Conservation (phyloP, 2,888 invertebrate genomes). For the Amorpha juglandis region DNA sequence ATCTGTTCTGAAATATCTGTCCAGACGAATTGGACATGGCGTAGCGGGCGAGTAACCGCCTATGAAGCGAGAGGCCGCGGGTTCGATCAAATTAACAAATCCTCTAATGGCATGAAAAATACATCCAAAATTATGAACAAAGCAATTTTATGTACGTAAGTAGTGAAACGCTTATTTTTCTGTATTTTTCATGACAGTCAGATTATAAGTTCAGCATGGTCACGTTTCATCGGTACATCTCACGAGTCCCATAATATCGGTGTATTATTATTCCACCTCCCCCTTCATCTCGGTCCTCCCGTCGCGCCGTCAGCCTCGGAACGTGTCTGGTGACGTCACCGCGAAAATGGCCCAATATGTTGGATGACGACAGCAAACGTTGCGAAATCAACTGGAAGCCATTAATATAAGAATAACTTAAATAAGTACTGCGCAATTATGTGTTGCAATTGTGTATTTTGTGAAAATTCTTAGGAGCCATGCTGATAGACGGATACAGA, state of each 20-base stretch:
- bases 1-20: too few species aligned
- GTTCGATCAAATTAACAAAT: too few species aligned
- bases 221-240: not conserved
- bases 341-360: not conserved
- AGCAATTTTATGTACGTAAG: too few species aligned
- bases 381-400: not conserved
- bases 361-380: not conserved
- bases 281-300: not conserved
- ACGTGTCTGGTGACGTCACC: slow-evolving; percentile 13
- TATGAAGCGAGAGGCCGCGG: too few species aligned
- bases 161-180: not conserved
- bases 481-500: too few species aligned
- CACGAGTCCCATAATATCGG: not conserved
- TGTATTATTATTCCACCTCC: not conserved
- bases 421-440: not conserved
- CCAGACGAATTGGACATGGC: too few species aligned
- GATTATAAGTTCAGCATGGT: not conserved
- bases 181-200: not conserved
- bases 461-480: not conserved
- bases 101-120: too few species aligned
- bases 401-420: not conserved
- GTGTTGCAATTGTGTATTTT: not conserved
- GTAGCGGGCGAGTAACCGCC: too few species aligned
- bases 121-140: too few species aligned
- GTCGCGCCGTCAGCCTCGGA: not conserved